Conservation (phyloP, 2,888 invertebrate genomes). For the Troides helena region DNA sequence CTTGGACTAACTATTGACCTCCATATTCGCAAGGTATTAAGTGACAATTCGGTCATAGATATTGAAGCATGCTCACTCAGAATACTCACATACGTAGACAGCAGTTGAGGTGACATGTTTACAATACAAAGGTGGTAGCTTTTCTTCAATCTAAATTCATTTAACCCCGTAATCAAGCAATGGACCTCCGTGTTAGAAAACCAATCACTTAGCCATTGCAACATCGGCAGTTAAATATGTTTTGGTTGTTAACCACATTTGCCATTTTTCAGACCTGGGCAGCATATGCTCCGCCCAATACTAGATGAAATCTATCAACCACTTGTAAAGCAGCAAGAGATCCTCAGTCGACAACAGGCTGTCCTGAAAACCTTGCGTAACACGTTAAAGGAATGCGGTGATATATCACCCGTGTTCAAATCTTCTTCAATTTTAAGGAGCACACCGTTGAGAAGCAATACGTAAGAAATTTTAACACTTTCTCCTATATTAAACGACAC, state of each 20-base stretch:
- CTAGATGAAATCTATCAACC: slow-evolving; percentile 90
- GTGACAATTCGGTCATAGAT: too few relatives aligned
- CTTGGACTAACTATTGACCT: too few relatives aligned
- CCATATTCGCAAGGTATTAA: too few relatives aligned
- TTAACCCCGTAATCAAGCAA: too few relatives aligned
- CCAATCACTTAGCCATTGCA: too few relatives aligned
- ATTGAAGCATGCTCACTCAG: too few relatives aligned
- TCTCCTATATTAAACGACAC: not conserved
- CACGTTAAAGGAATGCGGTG: slow-evolving; percentile 60
- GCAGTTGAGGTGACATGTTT: too few relatives aligned
- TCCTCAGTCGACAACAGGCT: slow-evolving; percentile 81
- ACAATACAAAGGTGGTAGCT: too few relatives aligned
- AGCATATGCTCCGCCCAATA: slow-evolving; percentile 83
- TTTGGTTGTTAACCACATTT: not conserved
- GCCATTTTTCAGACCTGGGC: slow-evolving; percentile 51
- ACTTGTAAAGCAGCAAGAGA: slow-evolving; percentile 86
- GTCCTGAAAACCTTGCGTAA: slow-evolving; percentile 61
- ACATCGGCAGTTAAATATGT: not conserved
- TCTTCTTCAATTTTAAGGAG: slow-evolving; percentile 60
- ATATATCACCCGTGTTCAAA: slow-evolving; percentile 53
- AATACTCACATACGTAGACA: too few relatives aligned
- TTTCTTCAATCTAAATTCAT: too few relatives aligned
- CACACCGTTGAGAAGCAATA: slow-evolving; percentile 54
- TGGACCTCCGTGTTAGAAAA: too few relatives aligned
- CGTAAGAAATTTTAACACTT: slow-evolving; percentile 16